Evolutionary conservation across 2,888 invertebrate species (phyloP), one percentile per base, ranked within the genome.

Genomic region (Cetonia aurata): DNA sequence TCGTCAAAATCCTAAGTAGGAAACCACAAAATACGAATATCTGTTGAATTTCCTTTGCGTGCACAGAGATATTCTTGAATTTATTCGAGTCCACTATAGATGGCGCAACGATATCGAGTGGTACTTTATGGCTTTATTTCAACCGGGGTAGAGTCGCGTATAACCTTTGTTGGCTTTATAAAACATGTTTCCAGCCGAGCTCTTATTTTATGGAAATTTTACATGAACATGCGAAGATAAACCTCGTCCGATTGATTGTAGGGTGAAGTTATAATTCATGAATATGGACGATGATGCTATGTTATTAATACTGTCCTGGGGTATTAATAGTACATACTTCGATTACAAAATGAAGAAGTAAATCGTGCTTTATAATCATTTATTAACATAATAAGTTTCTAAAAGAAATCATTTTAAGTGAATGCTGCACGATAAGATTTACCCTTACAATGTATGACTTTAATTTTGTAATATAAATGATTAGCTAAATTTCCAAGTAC

Each of bases 131-230:
- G 62, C 62, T 65, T 65, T 65, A 65, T 65, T 65, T 65, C 62
- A 52, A 65, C 50, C 50, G 48, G 25, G 33, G 62, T 50, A 62
- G 31, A 62, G 48, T 62, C 48, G 62, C 62, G 62, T 41, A 65
- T 50, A 65, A 65, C 62, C 62, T 65, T 65, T 65, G 62, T 52
- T 41, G 62, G 62, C 62, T 65, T 65, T 65, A 65, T 50, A 50
- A 65, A 65, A 65, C 62, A 65, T 65, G 50, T 65, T 65, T 65
- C 33, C 25, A 50, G 50, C 33, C 62, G 50, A 33, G 46, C 50
- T 50, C 62, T 50, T 65, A 65, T 65, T 65, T 65, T 65, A 65
- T 65, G 62, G 62, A 65, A 65, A 65, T 65, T 65, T 65, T 65
- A 65, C 62, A 65, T 50, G 62, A 50, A 50, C 62, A 65, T 65